Conservation (phyloP, 2,113 vertebrate species). For the Channa argus region DNA sequence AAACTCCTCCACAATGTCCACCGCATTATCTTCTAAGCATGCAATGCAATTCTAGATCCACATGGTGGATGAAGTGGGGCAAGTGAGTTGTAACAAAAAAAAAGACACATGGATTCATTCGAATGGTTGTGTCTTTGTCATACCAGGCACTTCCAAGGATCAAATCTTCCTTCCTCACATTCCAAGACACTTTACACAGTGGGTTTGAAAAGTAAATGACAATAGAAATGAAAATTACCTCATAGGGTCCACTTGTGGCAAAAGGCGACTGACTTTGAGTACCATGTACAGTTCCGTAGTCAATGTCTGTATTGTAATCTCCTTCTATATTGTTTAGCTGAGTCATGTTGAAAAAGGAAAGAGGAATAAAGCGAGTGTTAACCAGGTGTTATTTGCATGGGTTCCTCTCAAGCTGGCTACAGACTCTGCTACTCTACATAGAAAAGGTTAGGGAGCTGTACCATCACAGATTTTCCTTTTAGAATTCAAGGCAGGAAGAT, state of each 20-base stretch:
- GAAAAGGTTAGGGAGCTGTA: slow-evolving; percentile 81
- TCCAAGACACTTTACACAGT: slow-evolving; percentile 37
- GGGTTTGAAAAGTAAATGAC: slow-evolving; percentile 31
- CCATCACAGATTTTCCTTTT: slow-evolving; percentile 95
- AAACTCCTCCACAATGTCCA: slow-evolving; percentile 31
- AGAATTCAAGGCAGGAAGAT: slow-evolving; percentile 85
- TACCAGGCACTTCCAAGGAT: slow-evolving; percentile 68
- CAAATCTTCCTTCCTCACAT: slow-evolving; percentile 59
- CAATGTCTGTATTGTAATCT: slow-evolving; percentile 89
- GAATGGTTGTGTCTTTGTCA: slow-evolving; percentile 71
- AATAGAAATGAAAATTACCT: slow-evolving; percentile 86
- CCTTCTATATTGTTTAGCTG: slow-evolving; percentile 93
- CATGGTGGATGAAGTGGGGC: background rate
- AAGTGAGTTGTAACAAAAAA: slow-evolving; percentile 36
- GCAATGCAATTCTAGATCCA: no score
- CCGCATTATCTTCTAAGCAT: background rate
- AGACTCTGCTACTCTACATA: slow-evolving; percentile 79
- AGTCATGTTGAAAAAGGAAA: slow-evolving; percentile 81
- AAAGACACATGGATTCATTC: slow-evolving; percentile 68
- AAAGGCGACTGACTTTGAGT: slow-evolving; percentile 88
- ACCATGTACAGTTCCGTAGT: slow-evolving; percentile 89
- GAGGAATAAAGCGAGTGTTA: slow-evolving; percentile 79
- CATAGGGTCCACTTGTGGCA: slow-evolving; percentile 86
- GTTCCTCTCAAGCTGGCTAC: slow-evolving; percentile 79
- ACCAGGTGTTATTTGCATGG: slow-evolving; percentile 68